phyloP scores from a whole-genome alignment of 2,888 invertebrate genomes.

The Caenorhabditis japonica region DNA sequence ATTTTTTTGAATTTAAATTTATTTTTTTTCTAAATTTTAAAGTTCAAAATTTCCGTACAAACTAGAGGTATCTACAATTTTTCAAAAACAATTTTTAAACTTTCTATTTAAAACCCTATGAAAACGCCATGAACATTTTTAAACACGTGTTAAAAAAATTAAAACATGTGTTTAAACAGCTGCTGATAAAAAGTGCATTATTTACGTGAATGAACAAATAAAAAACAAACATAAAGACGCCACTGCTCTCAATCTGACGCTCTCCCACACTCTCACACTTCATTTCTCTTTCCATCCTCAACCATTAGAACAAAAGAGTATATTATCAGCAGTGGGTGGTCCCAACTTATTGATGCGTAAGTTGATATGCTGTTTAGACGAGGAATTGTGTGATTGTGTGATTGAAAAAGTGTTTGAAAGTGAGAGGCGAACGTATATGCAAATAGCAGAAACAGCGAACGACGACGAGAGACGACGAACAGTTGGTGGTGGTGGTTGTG shows the following conservation, averaged over 20 bases:
- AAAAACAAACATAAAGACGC: conserved; percentile 23
- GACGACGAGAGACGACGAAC: conserved; percentile 38
- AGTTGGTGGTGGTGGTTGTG: conserved; percentile 19
- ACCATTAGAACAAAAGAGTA: conserved; percentile 31
- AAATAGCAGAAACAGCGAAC: conserved; percentile 38
- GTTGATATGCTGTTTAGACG: not conserved
- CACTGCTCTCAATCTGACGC: conserved; percentile 1
- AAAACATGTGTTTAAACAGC: too few relatives aligned
- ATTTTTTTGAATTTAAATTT: too few relatives aligned
- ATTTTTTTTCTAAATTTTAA: too few relatives aligned
- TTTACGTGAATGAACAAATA: too few relatives aligned
- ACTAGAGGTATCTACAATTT: too few relatives aligned
- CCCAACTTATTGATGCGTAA: conserved; percentile 41
- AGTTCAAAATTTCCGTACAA: too few relatives aligned
- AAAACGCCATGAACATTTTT: too few relatives aligned
- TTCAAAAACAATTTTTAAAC: too few relatives aligned
- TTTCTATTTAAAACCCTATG: too few relatives aligned
- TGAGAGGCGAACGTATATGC: conserved; percentile 12
- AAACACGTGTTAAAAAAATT: too few relatives aligned
- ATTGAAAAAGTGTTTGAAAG: conserved; percentile 22
- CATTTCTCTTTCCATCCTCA: conserved; percentile 3
- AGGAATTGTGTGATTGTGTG: conserved; percentile 6
- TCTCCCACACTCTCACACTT: too few relatives aligned
- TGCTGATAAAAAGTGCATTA: too few relatives aligned
- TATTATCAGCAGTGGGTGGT: conserved; percentile 41